Evolutionary conservation across 2,888 invertebrate species (phyloP), one percentile per base, ranked within the genome.

Genomic region (Pelosia muscerda): DNA sequence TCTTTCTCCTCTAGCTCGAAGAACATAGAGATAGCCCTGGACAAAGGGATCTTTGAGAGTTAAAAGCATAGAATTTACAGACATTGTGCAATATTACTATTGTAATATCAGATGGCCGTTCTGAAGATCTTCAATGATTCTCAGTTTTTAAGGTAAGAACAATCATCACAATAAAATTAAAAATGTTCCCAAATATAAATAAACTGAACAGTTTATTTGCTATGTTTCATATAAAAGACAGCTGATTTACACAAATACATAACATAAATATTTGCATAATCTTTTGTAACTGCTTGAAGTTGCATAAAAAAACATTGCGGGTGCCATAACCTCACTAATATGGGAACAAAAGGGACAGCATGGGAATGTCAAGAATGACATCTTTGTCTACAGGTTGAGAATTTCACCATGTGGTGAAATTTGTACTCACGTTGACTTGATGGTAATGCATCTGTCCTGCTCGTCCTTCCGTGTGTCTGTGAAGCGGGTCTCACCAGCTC

Each of bases 381-480:
- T 59, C 65, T 73, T 70, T 56, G 75, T 72, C 68, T 56, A 42
- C 42, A 73, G 81, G 80, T 85, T 84, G 82, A 60, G 58, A 53
- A 25, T 81, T 81, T 54, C 77, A 81, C 86, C 88, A 89, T 89
- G 88, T 82, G 86, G 85, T 72, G 74, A 69, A 25, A 23, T 22
- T n/a, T 65, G 38, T 78, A 96, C 98, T 97, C 95, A 99, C 98
- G 99, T 99, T 69, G 99, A 99, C 95, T 99, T 99, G 95, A 99
- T 99, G 93, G 99, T 99, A 95, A 99, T 99, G 93, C 99, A 99
- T 95, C 99, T 97, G 95, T 99, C 99, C 92, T 99, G 99, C 95
- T 99, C 99, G 95, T 99, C 99, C 94, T 99, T 99, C 78, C 99
- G 97, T 66, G 99, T 99, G 92, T 99, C 99, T 31, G 99, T 99